These are phyloP conservation scores for Anguilla pacifica DNA, from an alignment of 2,797 vertebrate genomes.

Conservation along the genomic window DNA sequence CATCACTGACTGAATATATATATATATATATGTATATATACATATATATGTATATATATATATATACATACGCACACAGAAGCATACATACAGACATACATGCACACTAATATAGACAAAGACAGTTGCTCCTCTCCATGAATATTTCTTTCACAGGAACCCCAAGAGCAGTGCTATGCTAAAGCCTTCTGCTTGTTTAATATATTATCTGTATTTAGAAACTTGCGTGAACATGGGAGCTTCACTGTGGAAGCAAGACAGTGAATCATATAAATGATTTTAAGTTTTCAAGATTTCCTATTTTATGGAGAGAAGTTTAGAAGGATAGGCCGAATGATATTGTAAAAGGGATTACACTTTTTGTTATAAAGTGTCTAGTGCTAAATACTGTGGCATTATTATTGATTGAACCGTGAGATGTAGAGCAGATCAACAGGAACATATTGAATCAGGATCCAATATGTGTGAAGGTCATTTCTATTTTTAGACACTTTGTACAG, in stretches of 20 bases:
- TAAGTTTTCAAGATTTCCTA: background rate
- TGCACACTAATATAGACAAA: no score
- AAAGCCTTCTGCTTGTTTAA: background rate
- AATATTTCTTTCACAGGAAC: background rate
- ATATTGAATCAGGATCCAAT: background rate
- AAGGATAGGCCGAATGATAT: background rate
- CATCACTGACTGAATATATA: no score
- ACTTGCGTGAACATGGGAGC: background rate
- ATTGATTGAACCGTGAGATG: background rate
- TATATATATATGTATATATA: no score
- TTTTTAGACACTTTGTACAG: background rate
- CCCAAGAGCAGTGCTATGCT: background rate
- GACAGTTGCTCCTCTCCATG: no score
- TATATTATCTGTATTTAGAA: background rate
- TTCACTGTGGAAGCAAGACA: background rate
- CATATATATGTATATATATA: no score
- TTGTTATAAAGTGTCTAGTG: background rate
- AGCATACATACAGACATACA: no score
- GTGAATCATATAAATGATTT: background rate
- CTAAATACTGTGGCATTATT: background rate
- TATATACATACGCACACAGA: no score
- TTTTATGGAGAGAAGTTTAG: background rate
- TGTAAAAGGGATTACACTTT: background rate
- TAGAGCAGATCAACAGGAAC: background rate
- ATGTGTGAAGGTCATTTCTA: background rate